phyloP scores from a whole-genome alignment of 2,888 invertebrate genomes.

The Lingula anatina region DNA sequence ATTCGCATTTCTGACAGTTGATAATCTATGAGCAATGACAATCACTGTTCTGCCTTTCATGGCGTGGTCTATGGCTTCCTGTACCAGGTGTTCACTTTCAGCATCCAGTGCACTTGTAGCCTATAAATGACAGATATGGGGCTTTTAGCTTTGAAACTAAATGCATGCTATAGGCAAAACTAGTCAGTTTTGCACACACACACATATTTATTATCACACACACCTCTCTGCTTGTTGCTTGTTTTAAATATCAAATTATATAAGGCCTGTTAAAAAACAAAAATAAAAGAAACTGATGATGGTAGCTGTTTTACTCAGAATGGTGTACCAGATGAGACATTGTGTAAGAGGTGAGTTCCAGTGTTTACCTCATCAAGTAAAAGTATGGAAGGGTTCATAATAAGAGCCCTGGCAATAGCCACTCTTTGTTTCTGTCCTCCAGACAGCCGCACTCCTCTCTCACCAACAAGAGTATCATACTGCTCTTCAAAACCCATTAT shows the following conservation, averaged over 20 bases:
- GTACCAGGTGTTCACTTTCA: conserved; percentile 47
- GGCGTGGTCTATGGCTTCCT: conserved; percentile 45
- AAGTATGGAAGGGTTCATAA: conserved; percentile 45
- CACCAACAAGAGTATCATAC: conserved; percentile 46
- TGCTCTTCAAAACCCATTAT: conserved; percentile 39
- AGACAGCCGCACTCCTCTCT: conserved; percentile 44
- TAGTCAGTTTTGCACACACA: too few species aligned
- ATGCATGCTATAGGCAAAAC: too few species aligned
- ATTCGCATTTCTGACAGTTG: conserved; percentile 44
- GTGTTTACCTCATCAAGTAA: conserved; percentile 47
- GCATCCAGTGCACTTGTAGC: conserved; percentile 48
- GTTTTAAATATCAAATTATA: too few species aligned
- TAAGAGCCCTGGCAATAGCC: conserved; percentile 43
- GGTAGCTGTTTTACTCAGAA: too few species aligned
- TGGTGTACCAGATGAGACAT: too few species aligned
- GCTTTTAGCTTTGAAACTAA: too few species aligned
- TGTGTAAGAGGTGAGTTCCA: too few species aligned
- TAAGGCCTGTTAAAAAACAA: too few species aligned
- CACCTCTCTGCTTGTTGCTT: too few species aligned
- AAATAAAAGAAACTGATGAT: too few species aligned
- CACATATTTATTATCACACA: too few species aligned
- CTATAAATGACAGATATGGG: conserved; percentile 15
- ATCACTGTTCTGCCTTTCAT: conserved; percentile 45
- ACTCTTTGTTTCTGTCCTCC: conserved; percentile 50
- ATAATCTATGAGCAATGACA: conserved; percentile 46